Evolutionary conservation across 2,888 invertebrate genomes (phyloP), one percentile per base, ranked within the genome.

Genomic region (Enoplolaimus lenunculus): DNA sequence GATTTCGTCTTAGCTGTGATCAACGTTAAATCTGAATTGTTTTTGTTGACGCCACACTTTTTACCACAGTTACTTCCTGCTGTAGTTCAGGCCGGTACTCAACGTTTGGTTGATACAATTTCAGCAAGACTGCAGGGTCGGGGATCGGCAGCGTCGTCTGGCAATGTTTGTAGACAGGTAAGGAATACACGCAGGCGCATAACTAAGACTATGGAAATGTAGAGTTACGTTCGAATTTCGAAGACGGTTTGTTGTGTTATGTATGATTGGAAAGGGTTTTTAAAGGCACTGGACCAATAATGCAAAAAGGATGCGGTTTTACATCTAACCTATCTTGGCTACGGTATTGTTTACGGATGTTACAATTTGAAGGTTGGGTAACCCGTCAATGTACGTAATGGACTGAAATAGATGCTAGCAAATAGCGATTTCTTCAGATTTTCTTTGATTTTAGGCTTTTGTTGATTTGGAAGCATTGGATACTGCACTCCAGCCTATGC

Each of bases 1-100:
- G 79, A 79, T 71, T 74, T 80, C 66, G 73, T 79, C 62, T 75
- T 80, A 74, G 76, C 78, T 68, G 75, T 77, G 31, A 78, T 80
- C 34, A 74, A 77, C 30, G 76, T 77, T 28, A 74, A 77, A 70
- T 76, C 80, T 21, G 80, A 79, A 70, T 73, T 79, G 2, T 74
- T 74, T 67, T 73, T 78, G 30, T 73, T 77, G 65, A 74, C 77
- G 7, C 78, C 79, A 3, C 71, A 71, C 7, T 71, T 71, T 29
- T 29, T 35, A 34, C 7, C 26, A 7, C 70, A 71, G 28, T 60
- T 71, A 2, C 34, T 71, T 69, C 21, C 26, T 2, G 35, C 30
- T 21, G 70, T 71, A 2, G 70, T 71, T 16, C 21, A 45, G 13
- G 21, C 62, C 26, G 68, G 70, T 26, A 3, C 28, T 64, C 45